Evolutionary conservation across 2,113 vertebrate genomes (phyloP), one percentile per base, ranked within the genome.

Genomic region (Paracanthobrama guichenoti): DNA sequence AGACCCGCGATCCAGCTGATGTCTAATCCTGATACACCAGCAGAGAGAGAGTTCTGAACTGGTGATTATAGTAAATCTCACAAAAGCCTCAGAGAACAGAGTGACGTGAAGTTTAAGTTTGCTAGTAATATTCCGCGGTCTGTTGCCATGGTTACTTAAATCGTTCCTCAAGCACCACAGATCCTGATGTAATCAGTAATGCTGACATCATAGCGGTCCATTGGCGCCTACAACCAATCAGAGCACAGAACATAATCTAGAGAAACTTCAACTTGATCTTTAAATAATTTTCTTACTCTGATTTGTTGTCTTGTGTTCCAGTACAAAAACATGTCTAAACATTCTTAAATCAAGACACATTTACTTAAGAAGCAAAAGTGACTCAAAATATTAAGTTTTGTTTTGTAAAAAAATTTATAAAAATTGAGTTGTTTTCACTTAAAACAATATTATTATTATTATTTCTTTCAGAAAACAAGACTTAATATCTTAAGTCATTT

Each of bases 141-240:
- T 79, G 75, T 66, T 79, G 59, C 59, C 84, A 83, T 87, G 75
- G 79, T 55, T 69, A 71, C 79, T 35, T 24, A 79, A 59, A 87
- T 50, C 55, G 66, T 53, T 79, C 60, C 67, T 55, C 71, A 81
- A 86, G 62, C 77, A 84, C 79, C 78, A 78, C 69, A 67, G 44
- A 73, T 60, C 67, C 46, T 87, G 84, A 66, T 77, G 75, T 84
- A 73, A 69, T 83, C 60, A 74, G 50, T 39, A 39, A 76, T 28
- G 24, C 50, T 78, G 78, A 48, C 39, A 42, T 81, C 64, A 86
- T 60, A 18, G 76, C 8, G 60, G 82, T 75, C 59, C 69, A 26
- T 69, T 2, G 64, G 84, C 67, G 24, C n/a, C 35, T 53, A 14
- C 13, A 50, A 53, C 39, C 31, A 81, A 67, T 13, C 28, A 31